These are phyloP conservation scores for Meloidogyne chitwoodi DNA, from an alignment of 1,140 invertebrate species.

Conservation along the genomic window DNA sequence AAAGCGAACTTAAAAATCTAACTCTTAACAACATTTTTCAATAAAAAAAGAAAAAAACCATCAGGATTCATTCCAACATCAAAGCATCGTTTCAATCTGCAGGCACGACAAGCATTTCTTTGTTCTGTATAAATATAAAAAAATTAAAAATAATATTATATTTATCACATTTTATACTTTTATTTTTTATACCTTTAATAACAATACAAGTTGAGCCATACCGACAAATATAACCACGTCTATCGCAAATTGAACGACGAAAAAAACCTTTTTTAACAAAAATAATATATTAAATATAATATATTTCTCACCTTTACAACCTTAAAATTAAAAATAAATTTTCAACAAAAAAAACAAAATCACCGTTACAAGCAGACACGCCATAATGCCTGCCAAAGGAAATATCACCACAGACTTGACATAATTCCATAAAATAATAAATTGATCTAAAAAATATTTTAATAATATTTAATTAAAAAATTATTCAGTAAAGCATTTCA, in stretches of 20 bases:
- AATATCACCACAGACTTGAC: neutral
- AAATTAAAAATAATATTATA: no score
- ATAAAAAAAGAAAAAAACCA: neutral
- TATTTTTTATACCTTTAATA: neutral
- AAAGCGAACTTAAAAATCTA: no score
- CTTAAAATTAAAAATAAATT: neutral
- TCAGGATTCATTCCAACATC: slow-evolving; percentile 97
- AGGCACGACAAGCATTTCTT: slow-evolving; percentile 90
- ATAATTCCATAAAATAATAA: neutral
- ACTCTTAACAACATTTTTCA: no score
- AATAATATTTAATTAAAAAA: no score
- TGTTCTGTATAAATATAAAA: neutral
- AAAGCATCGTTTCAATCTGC: slow-evolving; percentile 89
- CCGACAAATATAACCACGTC: neutral
- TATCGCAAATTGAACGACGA: neutral
- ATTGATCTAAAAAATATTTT: no score
- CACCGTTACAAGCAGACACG: neutral
- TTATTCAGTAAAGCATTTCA: no score
- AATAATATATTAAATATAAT: neutral
- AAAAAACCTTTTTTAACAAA: neutral
- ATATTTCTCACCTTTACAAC: neutral
- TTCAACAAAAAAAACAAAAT: neutral
- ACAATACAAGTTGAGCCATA: neutral
- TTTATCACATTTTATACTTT: no score
- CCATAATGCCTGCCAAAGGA: neutral